Evolutionary conservation across 1,140 invertebrate species (phyloP).

Genomic region (Diabrotica virgifera): DNA sequence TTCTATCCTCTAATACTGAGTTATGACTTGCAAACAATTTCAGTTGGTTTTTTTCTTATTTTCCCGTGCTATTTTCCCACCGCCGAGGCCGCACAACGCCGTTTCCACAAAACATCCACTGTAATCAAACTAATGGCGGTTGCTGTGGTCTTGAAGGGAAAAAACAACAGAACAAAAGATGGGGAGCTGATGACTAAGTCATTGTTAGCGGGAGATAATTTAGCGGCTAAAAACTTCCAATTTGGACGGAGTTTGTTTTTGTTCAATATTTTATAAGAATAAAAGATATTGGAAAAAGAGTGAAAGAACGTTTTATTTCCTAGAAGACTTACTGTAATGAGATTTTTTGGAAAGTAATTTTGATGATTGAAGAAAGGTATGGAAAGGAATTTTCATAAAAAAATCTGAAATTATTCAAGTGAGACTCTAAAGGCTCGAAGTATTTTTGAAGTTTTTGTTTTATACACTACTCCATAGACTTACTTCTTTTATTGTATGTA

Average conservation of each 20-base stretch:
- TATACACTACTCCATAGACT: too few relatives aligned
- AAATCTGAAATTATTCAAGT: too few relatives aligned
- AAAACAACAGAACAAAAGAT: slow-evolving; percentile 1
- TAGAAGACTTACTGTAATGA: not conserved
- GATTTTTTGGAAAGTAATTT: not conserved
- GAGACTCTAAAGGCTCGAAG: too few relatives aligned
- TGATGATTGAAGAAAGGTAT: not conserved
- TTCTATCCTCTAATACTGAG: too few relatives aligned
- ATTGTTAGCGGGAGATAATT: slow-evolving; percentile 2
- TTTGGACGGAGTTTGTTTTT: slow-evolving; percentile 1
- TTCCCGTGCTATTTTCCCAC: not conserved
- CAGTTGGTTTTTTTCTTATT: not conserved
- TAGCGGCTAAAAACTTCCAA: not conserved
- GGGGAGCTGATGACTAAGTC: slow-evolving; percentile 1
- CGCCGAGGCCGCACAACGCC: too few relatives aligned
- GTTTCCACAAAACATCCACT: not conserved
- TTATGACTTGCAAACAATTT: too few relatives aligned
- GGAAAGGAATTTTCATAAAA: too few relatives aligned
- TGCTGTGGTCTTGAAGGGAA: slow-evolving; percentile 1
- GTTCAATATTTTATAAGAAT: slow-evolving; percentile 3
- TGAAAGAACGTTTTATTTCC: not conserved
- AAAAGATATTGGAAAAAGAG: not conserved
- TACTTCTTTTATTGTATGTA: too few relatives aligned
- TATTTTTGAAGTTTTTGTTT: too few relatives aligned
- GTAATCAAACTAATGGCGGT: slow-evolving; percentile 2